Evolutionary conservation across 1,140 invertebrate species (phyloP).

Genomic region (Belonocnema kinseyi): DNA sequence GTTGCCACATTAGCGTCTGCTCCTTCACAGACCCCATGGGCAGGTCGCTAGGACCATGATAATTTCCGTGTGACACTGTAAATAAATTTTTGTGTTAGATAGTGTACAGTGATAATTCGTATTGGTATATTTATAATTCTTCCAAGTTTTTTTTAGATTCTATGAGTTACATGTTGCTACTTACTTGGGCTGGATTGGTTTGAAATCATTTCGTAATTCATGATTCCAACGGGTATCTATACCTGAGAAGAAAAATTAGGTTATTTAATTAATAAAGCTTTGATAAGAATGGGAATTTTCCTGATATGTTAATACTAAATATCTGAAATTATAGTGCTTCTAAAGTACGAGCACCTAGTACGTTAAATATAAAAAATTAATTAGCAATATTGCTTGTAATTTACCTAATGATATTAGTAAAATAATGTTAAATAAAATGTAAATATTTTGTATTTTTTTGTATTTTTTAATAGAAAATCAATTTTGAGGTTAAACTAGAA

Average conservation of each 20-base stretch:
- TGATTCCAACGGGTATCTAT: slow-evolving; percentile 72
- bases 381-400: no score
- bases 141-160: no score
- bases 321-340: not conserved
- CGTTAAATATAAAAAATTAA: no score
- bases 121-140: no score
- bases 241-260: slow-evolving; percentile 52
- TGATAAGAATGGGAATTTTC: not conserved
- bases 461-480: no score
- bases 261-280: slow-evolving; percentile 5
- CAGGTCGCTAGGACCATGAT: slow-evolving; percentile 84
- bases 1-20: slow-evolving; percentile 96
- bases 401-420: no score
- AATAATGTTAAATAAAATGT: no score
- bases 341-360: no score
- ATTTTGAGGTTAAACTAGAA: no score
- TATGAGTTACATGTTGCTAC: slow-evolving; percentile 62
- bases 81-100: slow-evolving; percentile 48
- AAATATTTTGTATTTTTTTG: no score
- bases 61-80: slow-evolving; percentile 89
- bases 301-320: not conserved
- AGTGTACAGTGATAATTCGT: not conserved
- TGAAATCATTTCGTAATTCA: slow-evolving; percentile 87
- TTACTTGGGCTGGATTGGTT: slow-evolving; percentile 87
- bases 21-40: slow-evolving; percentile 90